Conservation (phyloP, 2,113 vertebrate species). For the Oryzias celebensis region DNA sequence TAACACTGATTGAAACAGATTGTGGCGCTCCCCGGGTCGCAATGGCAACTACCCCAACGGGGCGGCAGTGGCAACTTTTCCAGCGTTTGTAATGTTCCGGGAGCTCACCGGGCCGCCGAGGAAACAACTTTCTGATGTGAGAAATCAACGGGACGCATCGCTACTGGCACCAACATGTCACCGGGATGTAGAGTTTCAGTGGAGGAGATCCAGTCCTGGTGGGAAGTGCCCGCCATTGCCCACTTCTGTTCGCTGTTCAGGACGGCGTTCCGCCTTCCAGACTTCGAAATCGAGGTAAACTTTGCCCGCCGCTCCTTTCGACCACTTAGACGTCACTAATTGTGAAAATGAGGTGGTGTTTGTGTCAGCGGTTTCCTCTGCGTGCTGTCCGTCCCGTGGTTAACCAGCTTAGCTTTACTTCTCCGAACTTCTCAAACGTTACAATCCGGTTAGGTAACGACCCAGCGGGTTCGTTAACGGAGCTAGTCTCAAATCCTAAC, state of each 20-base stretch:
- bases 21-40: slow-evolving; percentile 60
- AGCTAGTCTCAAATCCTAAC: slow-evolving; percentile 10
- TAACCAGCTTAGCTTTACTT: slow-evolving; percentile 53
- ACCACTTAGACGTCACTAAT: neutral
- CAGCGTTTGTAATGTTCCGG: slow-evolving; percentile 48
- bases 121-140: slow-evolving; percentile 74
- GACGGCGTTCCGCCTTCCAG: slow-evolving; percentile 91
- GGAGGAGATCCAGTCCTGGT: slow-evolving; percentile 93
- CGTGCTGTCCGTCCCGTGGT: neutral
- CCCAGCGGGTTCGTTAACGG: slow-evolving; percentile 42
- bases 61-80: slow-evolving; percentile 60
- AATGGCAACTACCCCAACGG: slow-evolving; percentile 63
- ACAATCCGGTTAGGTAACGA: slow-evolving; percentile 52
- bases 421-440: slow-evolving; percentile 51
- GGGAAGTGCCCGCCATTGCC: slow-evolving; percentile 96
- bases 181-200: slow-evolving; percentile 81
- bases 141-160: slow-evolving; percentile 25
- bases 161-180: slow-evolving; percentile 73
- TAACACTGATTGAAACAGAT: slow-evolving; percentile 76
- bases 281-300: slow-evolving; percentile 97
- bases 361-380: slow-evolving; percentile 59
- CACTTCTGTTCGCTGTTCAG: slow-evolving; percentile 97
- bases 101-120: slow-evolving; percentile 11
- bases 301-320: fast-evolving
- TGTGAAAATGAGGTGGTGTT: slow-evolving; percentile 63